Conservation (phyloP, 2,113 vertebrate species). For the Turnix velox region DNA sequence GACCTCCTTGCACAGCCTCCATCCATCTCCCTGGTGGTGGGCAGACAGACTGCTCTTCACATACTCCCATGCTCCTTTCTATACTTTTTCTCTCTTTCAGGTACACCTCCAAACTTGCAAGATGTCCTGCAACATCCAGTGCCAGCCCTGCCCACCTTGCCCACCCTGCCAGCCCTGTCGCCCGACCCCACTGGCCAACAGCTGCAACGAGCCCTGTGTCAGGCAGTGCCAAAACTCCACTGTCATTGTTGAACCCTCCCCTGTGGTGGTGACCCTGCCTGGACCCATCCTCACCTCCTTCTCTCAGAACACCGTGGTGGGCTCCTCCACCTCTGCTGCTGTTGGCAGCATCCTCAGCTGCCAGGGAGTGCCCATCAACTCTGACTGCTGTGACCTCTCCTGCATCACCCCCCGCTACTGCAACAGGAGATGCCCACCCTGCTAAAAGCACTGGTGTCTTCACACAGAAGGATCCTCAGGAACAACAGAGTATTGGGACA, state of each 20-base stretch:
- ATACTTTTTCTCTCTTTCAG: background rate
- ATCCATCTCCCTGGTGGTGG: background rate
- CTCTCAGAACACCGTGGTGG: background rate
- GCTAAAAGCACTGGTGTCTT: background rate
- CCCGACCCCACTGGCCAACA: background rate
- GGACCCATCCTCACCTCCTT: background rate
- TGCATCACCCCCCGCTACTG: background rate
- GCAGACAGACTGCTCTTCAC: background rate
- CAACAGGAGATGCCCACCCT: accelerated
- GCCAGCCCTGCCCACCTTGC: background rate
- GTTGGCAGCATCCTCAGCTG: background rate
- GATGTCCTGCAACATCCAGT: background rate
- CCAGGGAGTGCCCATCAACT: background rate
- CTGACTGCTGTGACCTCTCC: background rate
- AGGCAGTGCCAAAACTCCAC: background rate
- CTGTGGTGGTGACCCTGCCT: background rate
- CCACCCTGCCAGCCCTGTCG: background rate
- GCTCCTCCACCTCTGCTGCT: background rate
- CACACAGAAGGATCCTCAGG: background rate
- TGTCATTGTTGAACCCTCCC: background rate
- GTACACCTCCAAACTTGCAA: no score
- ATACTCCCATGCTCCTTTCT: accelerated
- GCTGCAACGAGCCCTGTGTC: background rate
- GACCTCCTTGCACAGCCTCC: background rate
- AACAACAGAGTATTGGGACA: background rate